Evolutionary conservation across 2,888 invertebrate genomes (phyloP), one percentile per base, ranked within the genome.

Genomic region (Sesia apiformis): DNA sequence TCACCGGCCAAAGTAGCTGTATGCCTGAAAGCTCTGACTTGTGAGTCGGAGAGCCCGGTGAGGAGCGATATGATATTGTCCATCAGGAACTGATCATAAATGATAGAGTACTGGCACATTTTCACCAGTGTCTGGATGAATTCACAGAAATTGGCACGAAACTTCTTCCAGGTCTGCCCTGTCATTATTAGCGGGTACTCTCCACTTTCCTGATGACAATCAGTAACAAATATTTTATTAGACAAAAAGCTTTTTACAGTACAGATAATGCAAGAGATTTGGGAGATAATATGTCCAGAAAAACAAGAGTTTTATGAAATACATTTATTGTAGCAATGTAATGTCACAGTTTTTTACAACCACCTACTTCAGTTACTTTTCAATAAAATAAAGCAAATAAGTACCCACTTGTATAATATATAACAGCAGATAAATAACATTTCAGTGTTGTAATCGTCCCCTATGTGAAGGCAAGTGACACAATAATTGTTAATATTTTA

Each of bases 81-180:
- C 98, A 99, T 99, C 62, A 99, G 91, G 83, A 97, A 98, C 81
- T 98, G 98, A 86, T 99, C 99, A 69, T 99, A 99, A 74, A 99
- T 98, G 62, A 99, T 99, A 53, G 97, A 97, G 87, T 98, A 98
- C 81, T 99, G 99, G 77, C 98, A 99, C 86, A 98, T 98, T 63
- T 97, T 95, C 51, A 99, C 98, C 57, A 99, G 89, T 0, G 97
- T 96, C 84, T 97, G 97, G 4, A 99, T 97, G 85, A 99, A 99
- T 80, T 99, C 99, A 77, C 98, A 98, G 80, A 99, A 98, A 82
- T 97, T 98, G 57, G 94, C 92, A 54, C 97, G 93, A 76, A 99
- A 99, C 83, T 98, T 98, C 82, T 98, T 98, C 97, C 97, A 99
- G 53, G 95, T 94, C 66, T 97, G 97, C 0, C 99, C 99, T 4